Base-by-base conservation (phyloP, 2,888 invertebrate genomes). In the Sericinus montela region DNA sequence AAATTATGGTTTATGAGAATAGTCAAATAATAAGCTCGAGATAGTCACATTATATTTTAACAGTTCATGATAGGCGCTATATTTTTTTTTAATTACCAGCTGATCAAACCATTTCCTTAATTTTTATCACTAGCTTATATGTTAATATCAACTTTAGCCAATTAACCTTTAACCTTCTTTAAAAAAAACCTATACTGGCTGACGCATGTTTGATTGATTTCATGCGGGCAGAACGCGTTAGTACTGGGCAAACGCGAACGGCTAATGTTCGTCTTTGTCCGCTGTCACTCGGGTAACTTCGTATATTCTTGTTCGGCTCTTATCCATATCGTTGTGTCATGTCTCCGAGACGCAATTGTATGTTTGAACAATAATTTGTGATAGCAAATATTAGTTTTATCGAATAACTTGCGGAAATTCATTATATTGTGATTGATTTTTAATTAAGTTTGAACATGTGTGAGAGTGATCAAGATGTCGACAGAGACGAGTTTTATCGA, bases 401-500 rank as follows among this genome's bases (percentile, higher is more conserved):
- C 5, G 19, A 3, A 19, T 19, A 19, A 19, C 19, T 19, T 3
- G 5, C 19, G 5, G 19, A 19, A 19, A 19, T 19, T 19, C n/a
- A 4, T 32, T 32, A 13, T 11, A 11, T 32, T 6, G 29, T 3
- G 11, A 32, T 10, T 1, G 10, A 32, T 5, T 30, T 30, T 30
- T 1, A 6, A 4, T 10, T 2, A 5, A 32, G 6, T 32, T 6
- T 32, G 6, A 32, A 11, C 6, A 32, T 32, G 32, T 11, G 11
- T 9, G 11, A 32, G 7, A 6, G 11, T n/a, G 13, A 32, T 1
- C 32, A 32, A 32, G 32, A 32, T 32, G 32, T 32, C 14, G 54
- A 54, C 45, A 66, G 62, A 51, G 66, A 67, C 2, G 69, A 69
- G 47, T 80, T 71, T 61, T 65, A 64, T 49, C 58, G 54, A 39